These are phyloP conservation scores for Caretta caretta DNA, from an alignment of 2,113 vertebrate species.

Conservation along the genomic window DNA sequence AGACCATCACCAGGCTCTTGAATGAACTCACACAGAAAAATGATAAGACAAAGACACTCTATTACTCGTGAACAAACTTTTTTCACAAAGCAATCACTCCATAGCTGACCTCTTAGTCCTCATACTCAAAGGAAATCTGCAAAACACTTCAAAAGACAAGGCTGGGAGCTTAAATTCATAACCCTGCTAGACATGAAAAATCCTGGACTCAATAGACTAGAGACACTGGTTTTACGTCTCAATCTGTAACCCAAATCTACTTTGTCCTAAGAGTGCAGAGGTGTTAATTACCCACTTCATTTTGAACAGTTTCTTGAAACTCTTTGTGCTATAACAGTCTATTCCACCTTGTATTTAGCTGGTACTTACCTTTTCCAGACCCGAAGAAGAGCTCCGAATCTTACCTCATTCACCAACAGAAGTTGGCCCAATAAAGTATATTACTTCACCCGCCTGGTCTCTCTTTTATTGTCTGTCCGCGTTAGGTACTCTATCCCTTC, in stretches of 20 bases:
- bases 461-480: background rate
- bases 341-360: background rate
- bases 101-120: too few species aligned
- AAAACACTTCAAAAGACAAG: too few species aligned
- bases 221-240: background rate
- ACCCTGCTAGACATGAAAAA: too few species aligned
- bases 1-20: too few species aligned
- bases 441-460: background rate
- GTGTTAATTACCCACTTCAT: background rate
- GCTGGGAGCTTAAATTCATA: too few species aligned
- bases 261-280: background rate
- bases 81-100: too few species aligned
- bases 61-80: too few species aligned
- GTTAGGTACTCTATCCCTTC: accelerated
- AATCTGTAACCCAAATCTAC: background rate
- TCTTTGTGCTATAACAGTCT: too few species aligned
- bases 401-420: background rate
- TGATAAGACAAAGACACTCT: too few species aligned
- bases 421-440: background rate
- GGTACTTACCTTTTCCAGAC: background rate
- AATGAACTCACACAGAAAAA: too few species aligned
- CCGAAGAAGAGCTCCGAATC: background rate
- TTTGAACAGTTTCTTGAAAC: background rate
- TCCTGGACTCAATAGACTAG: too few species aligned
- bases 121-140: too few species aligned